Evolutionary conservation across 1,140 invertebrate species (phyloP).

Genomic region (Prorops nasuta): DNA sequence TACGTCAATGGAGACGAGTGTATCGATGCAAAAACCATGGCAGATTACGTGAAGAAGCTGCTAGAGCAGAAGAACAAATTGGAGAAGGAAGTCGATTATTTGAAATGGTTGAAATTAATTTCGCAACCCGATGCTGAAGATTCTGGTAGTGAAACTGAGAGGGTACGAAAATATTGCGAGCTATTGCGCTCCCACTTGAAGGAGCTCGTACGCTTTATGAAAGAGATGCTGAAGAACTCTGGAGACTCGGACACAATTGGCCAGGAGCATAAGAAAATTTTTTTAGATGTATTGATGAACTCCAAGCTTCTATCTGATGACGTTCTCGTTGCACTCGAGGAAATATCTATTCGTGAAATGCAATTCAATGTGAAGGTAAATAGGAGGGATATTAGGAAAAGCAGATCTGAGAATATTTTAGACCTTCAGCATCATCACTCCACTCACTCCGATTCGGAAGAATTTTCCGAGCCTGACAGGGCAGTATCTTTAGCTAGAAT

Average conservation of each 20-base stretch:
- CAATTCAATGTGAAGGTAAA: not conserved
- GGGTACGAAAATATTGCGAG: conserved; percentile 41
- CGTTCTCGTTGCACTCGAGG: conserved; percentile 36
- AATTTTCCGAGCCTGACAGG: conserved; percentile 82
- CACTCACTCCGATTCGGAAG: conserved; percentile 73
- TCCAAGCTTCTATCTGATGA: conserved; percentile 46
- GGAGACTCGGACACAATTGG: conserved; percentile 16
- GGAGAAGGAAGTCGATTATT: conserved; percentile 49
- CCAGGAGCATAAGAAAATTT: conserved; percentile 37
- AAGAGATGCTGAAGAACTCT: conserved; percentile 37
- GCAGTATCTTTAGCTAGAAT: conserved; percentile 76
- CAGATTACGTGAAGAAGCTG: conserved; percentile 42
- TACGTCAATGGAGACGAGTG: conserved; percentile 37
- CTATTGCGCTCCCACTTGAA: conserved; percentile 43
- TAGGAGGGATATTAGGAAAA: conserved; percentile 16
- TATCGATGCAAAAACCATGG: conserved; percentile 40
- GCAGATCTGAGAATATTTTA: conserved; percentile 36
- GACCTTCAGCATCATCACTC: conserved; percentile 31
- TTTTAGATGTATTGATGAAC: conserved; percentile 39
- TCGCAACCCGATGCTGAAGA: conserved; percentile 32
- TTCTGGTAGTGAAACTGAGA: conserved; percentile 24
- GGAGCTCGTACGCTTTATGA: conserved; percentile 48
- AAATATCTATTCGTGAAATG: conserved; percentile 14
- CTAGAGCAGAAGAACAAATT: conserved; percentile 40
- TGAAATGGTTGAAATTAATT: conserved; percentile 51